A percentile compares a stretch with the other conserved stretches of the same genome.
These are phyloP conservation scores for Mustela nigripes DNA, from an alignment of 2,113 vertebrate species.

Conservation along the genomic window DNA sequence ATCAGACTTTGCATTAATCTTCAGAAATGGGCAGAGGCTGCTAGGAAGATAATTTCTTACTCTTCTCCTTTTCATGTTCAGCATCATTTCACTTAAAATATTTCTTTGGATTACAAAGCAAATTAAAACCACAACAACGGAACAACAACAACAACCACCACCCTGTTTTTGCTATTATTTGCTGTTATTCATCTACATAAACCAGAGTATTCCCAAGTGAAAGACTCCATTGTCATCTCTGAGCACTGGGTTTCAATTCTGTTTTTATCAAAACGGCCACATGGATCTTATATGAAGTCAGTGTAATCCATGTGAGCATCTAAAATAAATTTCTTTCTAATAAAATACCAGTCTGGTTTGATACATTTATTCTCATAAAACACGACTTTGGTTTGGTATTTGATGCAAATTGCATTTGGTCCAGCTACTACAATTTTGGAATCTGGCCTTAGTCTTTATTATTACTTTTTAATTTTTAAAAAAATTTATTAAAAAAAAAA, in stretches of 20 bases:
- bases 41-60: not conserved
- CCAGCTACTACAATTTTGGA: not conserved
- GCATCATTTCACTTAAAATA: constrained; percentile 5
- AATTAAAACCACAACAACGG: not conserved
- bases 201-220: not conserved
- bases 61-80: not conserved
- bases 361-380: not conserved
- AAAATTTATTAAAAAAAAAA: no score
- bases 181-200: not conserved
- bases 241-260: not conserved
- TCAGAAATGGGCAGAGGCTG: not conserved
- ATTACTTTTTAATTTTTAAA: no score
- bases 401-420: not conserved
- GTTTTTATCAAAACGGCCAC: not conserved
- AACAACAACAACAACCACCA: not conserved
- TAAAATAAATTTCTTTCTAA: not conserved
- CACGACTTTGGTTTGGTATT: not conserved
- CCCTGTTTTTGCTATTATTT: not conserved
- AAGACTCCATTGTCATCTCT: not conserved
- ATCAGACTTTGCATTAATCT: not conserved
- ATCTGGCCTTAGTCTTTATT: not conserved
- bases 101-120: not conserved
- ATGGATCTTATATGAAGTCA: not conserved
- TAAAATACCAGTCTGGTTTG: not conserved
- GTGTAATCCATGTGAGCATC: not conserved